Evolutionary conservation across 1,140 invertebrate species (phyloP), one percentile per base, ranked within the genome.

Genomic region (Patella vulgata): DNA sequence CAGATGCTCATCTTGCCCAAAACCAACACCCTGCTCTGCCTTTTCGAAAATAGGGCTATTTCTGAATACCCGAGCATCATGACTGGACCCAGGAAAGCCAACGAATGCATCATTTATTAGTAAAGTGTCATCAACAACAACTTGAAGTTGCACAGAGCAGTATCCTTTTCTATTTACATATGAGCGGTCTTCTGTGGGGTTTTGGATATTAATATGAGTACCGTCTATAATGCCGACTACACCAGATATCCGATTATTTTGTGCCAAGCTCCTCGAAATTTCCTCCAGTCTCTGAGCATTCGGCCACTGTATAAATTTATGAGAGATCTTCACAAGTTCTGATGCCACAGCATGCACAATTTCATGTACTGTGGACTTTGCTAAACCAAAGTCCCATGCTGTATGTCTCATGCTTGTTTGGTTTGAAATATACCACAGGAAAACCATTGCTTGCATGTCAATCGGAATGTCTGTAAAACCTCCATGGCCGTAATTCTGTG

Each of bases 91-190:
- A 33, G 70, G 71, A 66, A 55, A 82, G 11, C 73, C 64, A 25
- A 60, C 60, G 66, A 72, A 70, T 30, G 71, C 39, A 59, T 71
- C 59, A 12, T 50, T 44, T 47, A 81, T 71, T 59, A 51, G 17
- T 27, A 75, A 46, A 50, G 67, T 44, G 23, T 65, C 50, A 44
- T 69, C 53, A 55, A 64, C 70, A 17, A 71, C 53, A 3, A 70
- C 66, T 63, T 81, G 77, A 1, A 75, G 62, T 60, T 76, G 78
- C 12, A 80, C 63, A 54, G 68, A 76, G 52, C 71, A 73, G 59
- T 56, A 79, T 42, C 74, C 73, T 60, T 74, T 82, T 30, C 81
- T 53, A 48, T 80, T 82, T 12, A 68, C 36, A 58, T 77, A 82
- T 9, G 71, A 42, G 19, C 71, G 70, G 46, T 72, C 61, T 23